phyloP scores from a whole-genome alignment of 1,140 invertebrate species.

The Tetraneura akinire region DNA sequence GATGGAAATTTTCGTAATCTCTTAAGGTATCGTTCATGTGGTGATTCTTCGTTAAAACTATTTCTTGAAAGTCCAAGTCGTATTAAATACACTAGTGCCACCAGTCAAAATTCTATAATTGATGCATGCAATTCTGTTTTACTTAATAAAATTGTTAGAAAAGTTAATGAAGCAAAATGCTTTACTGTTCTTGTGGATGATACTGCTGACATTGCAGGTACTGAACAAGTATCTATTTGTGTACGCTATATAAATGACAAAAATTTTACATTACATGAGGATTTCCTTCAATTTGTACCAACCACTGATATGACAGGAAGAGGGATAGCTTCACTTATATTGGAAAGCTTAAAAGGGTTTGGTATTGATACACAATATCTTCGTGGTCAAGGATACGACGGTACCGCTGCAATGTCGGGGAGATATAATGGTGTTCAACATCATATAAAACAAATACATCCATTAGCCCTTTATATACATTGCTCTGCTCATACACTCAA shows the following conservation, averaged over 20 bases:
- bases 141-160: background rate
- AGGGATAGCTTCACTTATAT: background rate
- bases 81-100: background rate
- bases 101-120: background rate
- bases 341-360: background rate
- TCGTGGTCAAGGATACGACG: background rate
- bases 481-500: conserved; percentile 58
- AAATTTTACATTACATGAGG: background rate
- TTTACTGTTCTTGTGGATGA: background rate
- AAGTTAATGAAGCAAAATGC: background rate
- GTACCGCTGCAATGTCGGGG: conserved; percentile 53
- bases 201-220: background rate
- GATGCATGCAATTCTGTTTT: background rate
- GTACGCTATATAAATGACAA: background rate
- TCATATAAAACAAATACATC: conserved; percentile 56
- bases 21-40: background rate
- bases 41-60: background rate
- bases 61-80: background rate
- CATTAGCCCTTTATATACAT: conserved; percentile 55
- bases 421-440: conserved; percentile 56
- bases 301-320: background rate
- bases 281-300: background rate
- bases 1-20: background rate
- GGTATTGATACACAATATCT: background rate
- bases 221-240: background rate